phyloP scores from a whole-genome alignment of 2,797 vertebrate species.

The Hyperoplus immaculatus region DNA sequence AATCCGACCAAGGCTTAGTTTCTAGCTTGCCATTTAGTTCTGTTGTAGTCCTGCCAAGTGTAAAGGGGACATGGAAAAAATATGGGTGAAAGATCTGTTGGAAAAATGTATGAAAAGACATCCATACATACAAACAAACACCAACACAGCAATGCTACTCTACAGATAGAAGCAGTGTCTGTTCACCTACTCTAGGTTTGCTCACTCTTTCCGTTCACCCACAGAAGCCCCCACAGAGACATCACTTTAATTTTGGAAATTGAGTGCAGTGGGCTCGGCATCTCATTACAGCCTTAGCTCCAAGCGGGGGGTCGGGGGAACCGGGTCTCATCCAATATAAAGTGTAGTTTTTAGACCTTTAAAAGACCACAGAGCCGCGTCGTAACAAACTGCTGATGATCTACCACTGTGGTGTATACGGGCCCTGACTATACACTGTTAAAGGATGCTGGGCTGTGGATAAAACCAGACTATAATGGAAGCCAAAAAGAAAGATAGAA shows the following conservation, averaged over 20 bases:
- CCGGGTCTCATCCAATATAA: conserved; percentile 9
- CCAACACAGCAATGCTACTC: background rate
- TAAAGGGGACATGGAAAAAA: background rate
- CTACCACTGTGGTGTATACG: background rate
- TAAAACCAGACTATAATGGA: conserved; percentile 20
- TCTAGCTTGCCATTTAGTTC: too few relatives aligned
- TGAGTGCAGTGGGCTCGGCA: conserved; percentile 36
- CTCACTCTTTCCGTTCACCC: conserved; percentile 17
- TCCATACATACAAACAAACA: background rate
- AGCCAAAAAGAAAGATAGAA: conserved; percentile 16
- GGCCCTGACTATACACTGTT: background rate
- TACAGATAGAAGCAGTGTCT: background rate
- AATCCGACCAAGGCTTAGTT: background rate
- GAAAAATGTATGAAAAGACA: background rate
- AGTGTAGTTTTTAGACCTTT: conserved; percentile 33
- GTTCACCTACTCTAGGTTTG: background rate
- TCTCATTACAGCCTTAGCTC: conserved; percentile 50
- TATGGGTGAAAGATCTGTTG: too few relatives aligned
- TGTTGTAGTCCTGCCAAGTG: background rate
- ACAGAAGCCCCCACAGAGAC: conserved; percentile 38
- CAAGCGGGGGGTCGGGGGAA: conserved; percentile 21
- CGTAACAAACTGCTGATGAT: background rate
- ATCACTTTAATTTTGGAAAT: conserved; percentile 50
- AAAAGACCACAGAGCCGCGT: conserved; percentile 15
- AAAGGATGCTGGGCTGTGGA: conserved; percentile 29